Base-by-base conservation (phyloP, 1,140 invertebrate genomes). In the Papilio machaon region DNA sequence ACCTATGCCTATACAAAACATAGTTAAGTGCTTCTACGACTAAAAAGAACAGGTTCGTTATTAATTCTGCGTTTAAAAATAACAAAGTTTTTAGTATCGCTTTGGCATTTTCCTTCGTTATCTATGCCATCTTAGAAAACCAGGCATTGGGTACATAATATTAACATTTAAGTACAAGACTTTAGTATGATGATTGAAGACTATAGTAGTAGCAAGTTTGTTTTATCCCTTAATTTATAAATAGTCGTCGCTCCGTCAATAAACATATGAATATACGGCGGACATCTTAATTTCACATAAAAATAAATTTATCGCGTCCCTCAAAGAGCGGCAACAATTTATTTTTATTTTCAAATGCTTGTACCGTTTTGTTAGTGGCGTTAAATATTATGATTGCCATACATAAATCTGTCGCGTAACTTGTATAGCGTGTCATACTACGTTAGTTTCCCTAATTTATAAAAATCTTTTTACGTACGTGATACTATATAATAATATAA, bases 221-320 rank as follows among this genome's bases (percentile, higher is more conserved):
- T 64, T 19, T 64, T 17, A 6, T 15, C 76, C 58, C 58, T 78
- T 58, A 46, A 11, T 4, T 78, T 78, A 78, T 78, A 78, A 80
- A 87, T 81, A 85, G 75, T 75, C 80, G 82, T 43, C 52, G 52
- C 74, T 64, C 58, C 79, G 73, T 83, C 83, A 87, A 88, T 88
- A 88, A 87, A 88, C 82, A 84, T 76, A 43, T 64, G 82, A 85
- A 88, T 85, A 85, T 86, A 88, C 75, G 85, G 74, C 77, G 46
- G 84, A 89, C 85, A 86, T 88, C 85, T 89, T 89, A 85, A 88
- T 88, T 82, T 81, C 84, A 85, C 85, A 88, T 88, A 86, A 88
- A 88, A 84, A 83, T 73, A 82, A 83, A 84, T 83, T 84, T 83
- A 83, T 81, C 35, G 75, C 81, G 82, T 78, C 84, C 79, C 83